phyloP scores from a whole-genome alignment of 2,113 vertebrate species.

The Toxotes chatareus region DNA sequence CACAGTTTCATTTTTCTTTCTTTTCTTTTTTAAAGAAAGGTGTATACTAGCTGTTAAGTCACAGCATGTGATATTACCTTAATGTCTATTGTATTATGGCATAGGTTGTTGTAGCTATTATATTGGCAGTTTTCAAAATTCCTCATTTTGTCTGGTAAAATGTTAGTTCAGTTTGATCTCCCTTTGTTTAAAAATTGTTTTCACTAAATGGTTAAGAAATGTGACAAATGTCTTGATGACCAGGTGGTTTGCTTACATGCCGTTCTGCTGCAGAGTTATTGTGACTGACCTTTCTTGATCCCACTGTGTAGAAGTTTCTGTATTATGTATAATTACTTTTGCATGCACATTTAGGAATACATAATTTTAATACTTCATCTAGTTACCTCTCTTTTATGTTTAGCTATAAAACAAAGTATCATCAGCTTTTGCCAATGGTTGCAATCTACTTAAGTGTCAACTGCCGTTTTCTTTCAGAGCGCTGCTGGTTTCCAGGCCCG shows the following conservation, averaged over 20 bases:
- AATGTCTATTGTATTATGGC: too few relatives aligned
- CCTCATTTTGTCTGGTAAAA: too few relatives aligned
- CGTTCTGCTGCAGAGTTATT: background rate
- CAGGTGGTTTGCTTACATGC: background rate
- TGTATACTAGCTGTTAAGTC: background rate
- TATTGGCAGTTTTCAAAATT: too few relatives aligned
- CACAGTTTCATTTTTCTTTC: background rate
- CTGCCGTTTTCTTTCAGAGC: slow-evolving; percentile 63
- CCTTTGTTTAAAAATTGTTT: too few relatives aligned
- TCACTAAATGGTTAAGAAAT: background rate
- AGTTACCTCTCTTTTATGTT: background rate
- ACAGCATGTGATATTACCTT: too few relatives aligned
- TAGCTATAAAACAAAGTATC: background rate
- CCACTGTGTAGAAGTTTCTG: background rate
- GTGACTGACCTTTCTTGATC: background rate
- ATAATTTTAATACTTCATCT: background rate
- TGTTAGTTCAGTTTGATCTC: too few relatives aligned
- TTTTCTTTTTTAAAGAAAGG: background rate
- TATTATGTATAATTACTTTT: background rate
- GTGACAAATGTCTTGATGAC: too few relatives aligned
- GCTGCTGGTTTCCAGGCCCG: slow-evolving; percentile 66
- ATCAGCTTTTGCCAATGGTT: background rate
- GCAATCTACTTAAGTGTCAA: background rate
- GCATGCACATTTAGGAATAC: too few relatives aligned
- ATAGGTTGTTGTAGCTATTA: too few relatives aligned